These are phyloP conservation scores for Acyrthosiphon pisum DNA, from an alignment of 1,140 invertebrate genomes.

Conservation along the genomic window DNA sequence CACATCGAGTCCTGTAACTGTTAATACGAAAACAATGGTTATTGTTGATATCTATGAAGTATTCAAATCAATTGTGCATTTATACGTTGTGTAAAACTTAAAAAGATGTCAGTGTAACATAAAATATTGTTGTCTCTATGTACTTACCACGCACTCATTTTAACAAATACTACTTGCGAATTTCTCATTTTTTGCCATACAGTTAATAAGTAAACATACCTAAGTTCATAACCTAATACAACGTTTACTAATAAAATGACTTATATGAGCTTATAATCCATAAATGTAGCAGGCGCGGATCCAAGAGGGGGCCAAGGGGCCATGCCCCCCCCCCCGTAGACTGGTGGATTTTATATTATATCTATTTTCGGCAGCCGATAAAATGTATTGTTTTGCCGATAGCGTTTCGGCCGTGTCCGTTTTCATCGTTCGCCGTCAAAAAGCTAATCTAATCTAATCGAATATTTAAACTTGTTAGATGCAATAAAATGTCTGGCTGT, in stretches of 20 bases:
- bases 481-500: no score
- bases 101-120: neutral
- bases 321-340: no score
- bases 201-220: neutral
- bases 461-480: no score
- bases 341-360: no score
- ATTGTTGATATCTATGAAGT: neutral
- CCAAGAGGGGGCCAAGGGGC: no score
- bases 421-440: no score
- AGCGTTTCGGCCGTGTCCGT: no score
- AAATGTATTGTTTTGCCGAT: no score
- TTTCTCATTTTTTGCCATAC: neutral
- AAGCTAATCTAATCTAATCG: no score
- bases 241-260: neutral
- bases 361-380: no score
- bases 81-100: neutral
- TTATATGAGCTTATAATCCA: neutral
- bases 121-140: neutral
- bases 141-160: neutral
- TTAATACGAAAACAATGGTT: slow-evolving; percentile 57
- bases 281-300: no score
- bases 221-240: neutral
- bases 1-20: slow-evolving; percentile 61
- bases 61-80: neutral
- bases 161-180: neutral